Evolutionary conservation across 2,113 vertebrate genomes (phyloP).

Genomic region (Epinephelus lanceolatus): DNA sequence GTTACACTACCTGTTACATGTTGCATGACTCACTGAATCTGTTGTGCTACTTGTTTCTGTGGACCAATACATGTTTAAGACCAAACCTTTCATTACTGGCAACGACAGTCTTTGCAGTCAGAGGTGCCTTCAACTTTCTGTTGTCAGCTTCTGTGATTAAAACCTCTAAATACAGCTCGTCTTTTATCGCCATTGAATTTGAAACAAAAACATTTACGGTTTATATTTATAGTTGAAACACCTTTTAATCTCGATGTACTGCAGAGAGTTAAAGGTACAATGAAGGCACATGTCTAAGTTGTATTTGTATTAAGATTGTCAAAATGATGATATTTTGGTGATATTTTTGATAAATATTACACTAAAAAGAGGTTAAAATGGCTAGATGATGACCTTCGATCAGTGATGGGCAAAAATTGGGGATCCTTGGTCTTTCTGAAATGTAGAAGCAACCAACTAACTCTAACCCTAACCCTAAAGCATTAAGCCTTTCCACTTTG

Average conservation of each 20-base stretch:
- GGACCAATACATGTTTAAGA: constrained; percentile 5
- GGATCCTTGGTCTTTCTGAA: background rate
- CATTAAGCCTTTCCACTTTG: too few relatives aligned
- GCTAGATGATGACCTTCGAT: background rate
- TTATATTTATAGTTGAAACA: background rate
- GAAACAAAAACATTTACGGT: background rate
- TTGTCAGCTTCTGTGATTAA: background rate
- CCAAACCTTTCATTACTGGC: background rate
- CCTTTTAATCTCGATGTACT: background rate
- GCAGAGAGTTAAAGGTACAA: background rate
- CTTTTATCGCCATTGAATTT: background rate
- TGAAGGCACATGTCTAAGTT: background rate
- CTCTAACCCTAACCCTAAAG: too few relatives aligned
- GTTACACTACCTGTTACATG: background rate
- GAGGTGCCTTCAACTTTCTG: background rate
- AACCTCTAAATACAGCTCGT: background rate
- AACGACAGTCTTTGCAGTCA: background rate
- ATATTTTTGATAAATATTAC: too few relatives aligned
- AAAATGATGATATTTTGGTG: background rate
- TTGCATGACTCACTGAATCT: background rate
- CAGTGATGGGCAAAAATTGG: background rate
- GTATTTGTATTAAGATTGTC: background rate
- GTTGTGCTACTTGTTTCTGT: background rate
- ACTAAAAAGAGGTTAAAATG: too few relatives aligned
- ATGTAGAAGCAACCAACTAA: too few relatives aligned